Percentiles rank a stretch among this genome's conserved stretches.
Conservation (phyloP, 2,888 invertebrate species). For the Quadroppia sp. region DNA sequence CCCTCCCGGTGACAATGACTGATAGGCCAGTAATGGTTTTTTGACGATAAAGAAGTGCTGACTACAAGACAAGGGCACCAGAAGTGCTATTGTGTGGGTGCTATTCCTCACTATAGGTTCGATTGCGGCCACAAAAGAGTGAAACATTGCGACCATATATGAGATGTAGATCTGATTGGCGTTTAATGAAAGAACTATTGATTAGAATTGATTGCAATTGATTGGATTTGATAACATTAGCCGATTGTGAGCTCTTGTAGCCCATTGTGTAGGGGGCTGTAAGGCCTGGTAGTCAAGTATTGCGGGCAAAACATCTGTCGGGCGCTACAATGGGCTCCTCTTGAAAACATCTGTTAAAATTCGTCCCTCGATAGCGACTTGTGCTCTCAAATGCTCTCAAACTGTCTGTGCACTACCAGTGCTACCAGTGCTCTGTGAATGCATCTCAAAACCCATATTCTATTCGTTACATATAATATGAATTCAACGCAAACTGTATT, state of each 20-base stretch:
- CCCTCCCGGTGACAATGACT: constrained; percentile 32
- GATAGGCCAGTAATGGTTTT: constrained; percentile 26
- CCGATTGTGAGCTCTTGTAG: constrained; percentile 11
- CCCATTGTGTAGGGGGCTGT: neutral
- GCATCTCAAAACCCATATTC: constrained; percentile 26
- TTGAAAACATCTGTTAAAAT: constrained; percentile 39
- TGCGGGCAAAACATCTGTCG: constrained; percentile 23
- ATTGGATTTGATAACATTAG: constrained; percentile 32
- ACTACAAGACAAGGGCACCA: neutral
- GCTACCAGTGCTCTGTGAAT: neutral
- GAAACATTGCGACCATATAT: neutral
- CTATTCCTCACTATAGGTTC: constrained; percentile 6
- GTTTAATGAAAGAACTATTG: neutral
- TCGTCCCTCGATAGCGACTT: constrained; percentile 36
- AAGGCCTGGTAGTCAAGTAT: constrained; percentile 5
- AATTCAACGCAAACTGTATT: constrained; percentile 32
- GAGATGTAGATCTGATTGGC: too few species aligned
- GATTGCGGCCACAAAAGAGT: neutral
- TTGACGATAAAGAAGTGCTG: constrained; percentile 26
- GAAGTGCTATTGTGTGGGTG: neutral
- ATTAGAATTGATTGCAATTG: neutral
- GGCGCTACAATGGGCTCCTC: constrained; percentile 26
- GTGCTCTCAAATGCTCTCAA: constrained; percentile 17
- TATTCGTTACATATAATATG: constrained; percentile 33
- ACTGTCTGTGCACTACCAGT: neutral